Conservation (phyloP, 2,888 invertebrate genomes). For the Apotomis betuletana region DNA sequence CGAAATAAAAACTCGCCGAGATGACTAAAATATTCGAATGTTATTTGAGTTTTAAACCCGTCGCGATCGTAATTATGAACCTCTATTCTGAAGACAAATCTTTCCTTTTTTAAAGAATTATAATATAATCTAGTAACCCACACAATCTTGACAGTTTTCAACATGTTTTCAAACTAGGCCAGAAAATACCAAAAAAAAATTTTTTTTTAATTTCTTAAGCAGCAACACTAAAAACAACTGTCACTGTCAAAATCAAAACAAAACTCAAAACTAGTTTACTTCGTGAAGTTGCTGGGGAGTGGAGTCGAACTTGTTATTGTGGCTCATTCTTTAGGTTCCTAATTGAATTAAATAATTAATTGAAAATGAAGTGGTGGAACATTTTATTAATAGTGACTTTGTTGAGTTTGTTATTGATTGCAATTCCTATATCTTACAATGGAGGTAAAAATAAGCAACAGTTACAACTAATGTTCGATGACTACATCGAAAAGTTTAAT, state of each 20-base stretch:
- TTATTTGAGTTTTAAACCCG: too few species aligned
- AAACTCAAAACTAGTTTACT: neutral
- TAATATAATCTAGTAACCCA: too few species aligned
- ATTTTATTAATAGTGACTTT: slow-evolving; percentile 66
- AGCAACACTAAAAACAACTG: slow-evolving; percentile 14
- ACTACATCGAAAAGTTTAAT: slow-evolving; percentile 80
- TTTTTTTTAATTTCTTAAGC: slow-evolving; percentile 1
- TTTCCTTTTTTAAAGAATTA: too few species aligned
- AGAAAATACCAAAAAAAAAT: too few species aligned
- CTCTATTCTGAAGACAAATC: too few species aligned
- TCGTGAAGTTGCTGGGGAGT: slow-evolving; percentile 4
- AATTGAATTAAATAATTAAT: slow-evolving; percentile 35
- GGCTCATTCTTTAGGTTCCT: neutral
- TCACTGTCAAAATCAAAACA: neutral
- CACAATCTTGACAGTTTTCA: too few species aligned
- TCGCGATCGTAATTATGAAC: too few species aligned
- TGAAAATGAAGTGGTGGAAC: slow-evolving; percentile 69
- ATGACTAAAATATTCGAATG: too few species aligned
- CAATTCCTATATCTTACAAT: slow-evolving; percentile 63
- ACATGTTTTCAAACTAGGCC: too few species aligned
- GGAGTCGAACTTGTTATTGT: neutral
- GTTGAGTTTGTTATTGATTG: slow-evolving; percentile 69
- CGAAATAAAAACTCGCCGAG: too few species aligned
- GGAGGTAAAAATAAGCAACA: slow-evolving; percentile 54
- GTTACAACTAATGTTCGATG: slow-evolving; percentile 71